Evolutionary conservation across 2,797 vertebrate genomes (phyloP), one percentile per base, ranked within the genome.

Genomic region (Sebastes steindachneri): DNA sequence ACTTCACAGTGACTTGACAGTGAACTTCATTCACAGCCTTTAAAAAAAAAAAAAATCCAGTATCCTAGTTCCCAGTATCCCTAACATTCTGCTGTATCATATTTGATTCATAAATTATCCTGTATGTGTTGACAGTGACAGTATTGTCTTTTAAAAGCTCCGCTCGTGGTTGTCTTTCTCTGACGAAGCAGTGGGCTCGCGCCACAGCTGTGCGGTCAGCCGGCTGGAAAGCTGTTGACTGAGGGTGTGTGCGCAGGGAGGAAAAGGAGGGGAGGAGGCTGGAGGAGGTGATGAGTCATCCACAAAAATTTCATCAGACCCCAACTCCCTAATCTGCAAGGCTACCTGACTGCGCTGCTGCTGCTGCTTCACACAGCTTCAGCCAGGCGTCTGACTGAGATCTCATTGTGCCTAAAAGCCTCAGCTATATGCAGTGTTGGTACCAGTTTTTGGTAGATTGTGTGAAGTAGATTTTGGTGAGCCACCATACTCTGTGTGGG

Each of bases 231-330:
- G 82, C 87, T 88, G 85, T 86, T 70, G 85, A 85, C 81, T 66
- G 77, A 58, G 85, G 64, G 82, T 45, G 76, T 74, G 79, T 74
- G 82, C 1, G 57, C 58, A n/a, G 64, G 82, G 82, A 45, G 74
- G 62, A 72, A 48, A 31, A 23, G 58, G 62, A 25, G n/a, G 77
- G 67, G 74, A 84, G 76, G 79, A 84, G 75, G 17, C 45, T 48
- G 45, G 58, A 75, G 75, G 89, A 79, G 78, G 72, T 83, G 95
- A 94, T 95, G 95, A 95, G 89, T 96, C 94, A 95, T 94, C 87
- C 90, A 69, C 81, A 82, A 84, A 51, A 90, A 88, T 92, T 85
- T 91, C 79, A 89, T 88, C 90, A 93, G 86, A 83, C 84, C 88
- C 84, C 84, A 59, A 78, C 79, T 83, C 82, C 54, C 12, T 82